Evolutionary conservation across 2,113 vertebrate genomes (phyloP).

Genomic region (Felis chaus): DNA sequence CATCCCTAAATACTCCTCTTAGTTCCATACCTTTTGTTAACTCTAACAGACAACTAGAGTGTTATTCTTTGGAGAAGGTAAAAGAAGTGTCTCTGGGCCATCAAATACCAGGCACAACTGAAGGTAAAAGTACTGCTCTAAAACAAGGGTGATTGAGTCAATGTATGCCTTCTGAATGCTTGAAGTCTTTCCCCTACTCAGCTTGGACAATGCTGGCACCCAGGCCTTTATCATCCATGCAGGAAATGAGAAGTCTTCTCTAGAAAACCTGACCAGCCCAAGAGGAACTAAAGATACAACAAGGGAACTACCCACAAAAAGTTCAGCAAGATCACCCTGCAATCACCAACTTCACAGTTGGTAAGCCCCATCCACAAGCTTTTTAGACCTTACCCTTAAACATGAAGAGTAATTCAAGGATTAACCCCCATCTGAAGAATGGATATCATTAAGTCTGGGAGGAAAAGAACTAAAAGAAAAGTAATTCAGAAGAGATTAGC

Average conservation of each 20-base stretch:
- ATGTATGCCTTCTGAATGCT: not conserved
- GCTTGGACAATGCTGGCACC: not conserved
- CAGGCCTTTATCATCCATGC: not conserved
- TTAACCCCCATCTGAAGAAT: not conserved
- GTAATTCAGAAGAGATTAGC: not conserved
- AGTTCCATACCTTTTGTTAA: not conserved
- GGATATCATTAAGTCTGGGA: not conserved
- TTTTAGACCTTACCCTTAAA: not conserved
- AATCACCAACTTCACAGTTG: not conserved
- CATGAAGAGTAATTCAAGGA: not conserved
- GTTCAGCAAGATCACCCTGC: not conserved
- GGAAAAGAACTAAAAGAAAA: not conserved
- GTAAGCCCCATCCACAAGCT: not conserved
- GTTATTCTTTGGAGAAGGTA: conserved; percentile 26
- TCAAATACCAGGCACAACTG: not conserved
- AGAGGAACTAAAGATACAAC: not conserved
- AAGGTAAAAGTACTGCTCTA: not conserved
- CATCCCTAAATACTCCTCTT: not conserved
- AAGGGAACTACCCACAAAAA: not conserved
- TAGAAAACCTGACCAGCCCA: not conserved
- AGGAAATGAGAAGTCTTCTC: not conserved
- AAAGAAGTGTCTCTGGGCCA: not conserved
- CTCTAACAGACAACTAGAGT: not conserved
- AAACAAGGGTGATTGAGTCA: not conserved
- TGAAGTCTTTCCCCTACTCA: not conserved